Percentiles rank a stretch among this genome's conserved stretches.
These are phyloP conservation scores for Caenorhabditis sp. DNA, from an alignment of 2,888 invertebrate genomes.

Conservation along the genomic window DNA sequence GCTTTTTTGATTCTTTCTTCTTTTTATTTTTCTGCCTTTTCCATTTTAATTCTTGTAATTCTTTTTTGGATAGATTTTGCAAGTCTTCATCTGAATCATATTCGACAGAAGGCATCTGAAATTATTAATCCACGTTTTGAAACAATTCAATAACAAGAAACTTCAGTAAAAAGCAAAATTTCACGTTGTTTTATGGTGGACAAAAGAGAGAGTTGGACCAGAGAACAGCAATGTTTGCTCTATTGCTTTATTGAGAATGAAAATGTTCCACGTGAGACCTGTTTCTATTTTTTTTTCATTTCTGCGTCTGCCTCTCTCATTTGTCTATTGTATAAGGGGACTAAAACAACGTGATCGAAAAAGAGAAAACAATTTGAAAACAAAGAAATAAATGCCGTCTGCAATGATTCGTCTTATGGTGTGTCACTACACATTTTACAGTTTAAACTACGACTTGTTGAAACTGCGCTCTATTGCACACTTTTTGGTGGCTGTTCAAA, in stretches of 20 bases:
- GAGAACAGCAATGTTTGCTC: too few relatives aligned
- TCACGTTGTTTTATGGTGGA: neutral
- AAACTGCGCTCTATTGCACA: neutral
- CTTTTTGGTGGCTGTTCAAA: neutral
- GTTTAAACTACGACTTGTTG: neutral
- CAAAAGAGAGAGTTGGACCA: too few relatives aligned
- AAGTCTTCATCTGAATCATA: constrained; percentile 38
- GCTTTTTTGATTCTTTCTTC: constrained; percentile 67
- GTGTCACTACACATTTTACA: neutral
- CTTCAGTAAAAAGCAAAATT: too few relatives aligned
- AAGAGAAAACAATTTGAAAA: too few relatives aligned
- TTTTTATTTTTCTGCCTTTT: constrained; percentile 62
- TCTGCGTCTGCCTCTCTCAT: too few relatives aligned
- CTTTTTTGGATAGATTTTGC: constrained; percentile 46
- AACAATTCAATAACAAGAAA: too few relatives aligned
- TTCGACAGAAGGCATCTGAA: constrained; percentile 7
- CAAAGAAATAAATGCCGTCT: neutral
- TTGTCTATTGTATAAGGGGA: too few relatives aligned
- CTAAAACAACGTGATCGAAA: too few relatives aligned
- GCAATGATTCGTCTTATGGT: neutral
- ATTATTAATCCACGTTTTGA: too few relatives aligned
- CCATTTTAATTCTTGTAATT: constrained; percentile 38
- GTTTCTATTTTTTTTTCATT: too few relatives aligned
- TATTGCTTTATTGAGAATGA: too few relatives aligned
- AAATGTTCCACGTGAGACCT: too few relatives aligned